Conservation (phyloP, 2,888 invertebrate genomes). For the Melolontha melolontha region DNA sequence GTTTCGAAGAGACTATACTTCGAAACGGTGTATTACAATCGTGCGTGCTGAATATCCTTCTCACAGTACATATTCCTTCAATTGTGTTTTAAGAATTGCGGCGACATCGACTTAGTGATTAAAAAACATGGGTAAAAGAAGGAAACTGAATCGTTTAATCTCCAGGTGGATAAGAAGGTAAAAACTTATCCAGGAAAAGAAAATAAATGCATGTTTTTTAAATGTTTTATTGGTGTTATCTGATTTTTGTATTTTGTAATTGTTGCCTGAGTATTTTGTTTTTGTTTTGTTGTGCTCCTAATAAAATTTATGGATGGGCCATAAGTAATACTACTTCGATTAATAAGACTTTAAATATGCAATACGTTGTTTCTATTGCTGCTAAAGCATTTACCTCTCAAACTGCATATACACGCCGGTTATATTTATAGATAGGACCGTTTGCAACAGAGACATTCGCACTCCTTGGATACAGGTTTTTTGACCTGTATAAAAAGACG, state of each 20-base stretch:
- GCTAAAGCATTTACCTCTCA: not conserved
- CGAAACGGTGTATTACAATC: conserved; percentile 36
- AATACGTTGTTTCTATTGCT: conserved; percentile 3
- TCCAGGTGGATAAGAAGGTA: conserved; percentile 65
- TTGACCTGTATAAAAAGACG: not conserved
- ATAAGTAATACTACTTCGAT: not conserved
- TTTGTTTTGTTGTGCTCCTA: not conserved
- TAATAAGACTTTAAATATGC: not conserved
- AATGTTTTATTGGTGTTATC: conserved; percentile 7
- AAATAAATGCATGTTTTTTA: conserved; percentile 24
- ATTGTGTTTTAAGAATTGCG: not conserved
- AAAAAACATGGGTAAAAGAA: conserved; percentile 61
- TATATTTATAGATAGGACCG: conserved; percentile 25
- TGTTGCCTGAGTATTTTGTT: not conserved
- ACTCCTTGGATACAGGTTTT: conserved; percentile 14
- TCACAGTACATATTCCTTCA: not conserved
- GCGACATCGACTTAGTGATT: not conserved
- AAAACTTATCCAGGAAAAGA: conserved; percentile 41
- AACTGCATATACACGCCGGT: conserved; percentile 19
- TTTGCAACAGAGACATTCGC: conserved; percentile 29
- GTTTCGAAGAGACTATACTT: conserved; percentile 29
- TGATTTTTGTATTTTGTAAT: conserved; percentile 4
- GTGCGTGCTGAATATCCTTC: conserved; percentile 8
- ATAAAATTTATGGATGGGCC: not conserved
- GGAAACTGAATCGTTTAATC: conserved; percentile 62